phyloP scores from a whole-genome alignment of 2,888 invertebrate genomes.

The Chromoteleia sp. region DNA sequence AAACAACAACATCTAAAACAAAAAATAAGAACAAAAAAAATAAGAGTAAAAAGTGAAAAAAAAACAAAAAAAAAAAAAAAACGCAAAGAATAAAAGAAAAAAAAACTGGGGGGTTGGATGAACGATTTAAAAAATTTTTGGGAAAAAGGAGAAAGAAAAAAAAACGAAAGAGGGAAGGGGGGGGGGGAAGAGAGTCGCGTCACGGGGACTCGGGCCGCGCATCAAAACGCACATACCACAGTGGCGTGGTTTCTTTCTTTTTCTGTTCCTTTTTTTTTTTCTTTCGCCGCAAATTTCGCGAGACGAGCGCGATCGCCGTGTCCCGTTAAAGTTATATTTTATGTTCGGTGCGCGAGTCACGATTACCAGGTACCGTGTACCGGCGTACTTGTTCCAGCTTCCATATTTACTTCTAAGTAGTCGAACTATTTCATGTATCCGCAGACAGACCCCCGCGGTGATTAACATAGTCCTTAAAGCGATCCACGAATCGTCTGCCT shows the following conservation, averaged over 20 bases:
- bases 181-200: constrained; percentile 1
- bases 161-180: not conserved
- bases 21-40: too few species aligned
- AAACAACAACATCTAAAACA: too few species aligned
- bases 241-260: too few species aligned
- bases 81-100: too few species aligned
- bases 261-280: too few species aligned
- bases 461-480: constrained; percentile 83
- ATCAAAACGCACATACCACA: constrained; percentile 54
- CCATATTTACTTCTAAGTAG: constrained; percentile 72
- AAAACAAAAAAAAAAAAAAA: too few species aligned
- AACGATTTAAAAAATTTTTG: constrained; percentile 47
- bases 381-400: constrained; percentile 70
- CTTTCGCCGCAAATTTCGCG: constrained; percentile 53
- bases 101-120: too few species aligned
- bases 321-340: constrained; percentile 66
- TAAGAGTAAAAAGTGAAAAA: too few species aligned
- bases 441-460: constrained; percentile 79
- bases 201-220: constrained; percentile 15
- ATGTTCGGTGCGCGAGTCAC: constrained; percentile 68
- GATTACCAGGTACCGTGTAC: constrained; percentile 67
- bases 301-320: constrained; percentile 50
- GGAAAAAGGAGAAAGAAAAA: constrained; percentile 6
- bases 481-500: constrained; percentile 82
- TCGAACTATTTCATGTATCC: constrained; percentile 72